These are phyloP conservation scores for Brachionus sp. DNA, from an alignment of 1,140 invertebrate genomes.

Conservation along the genomic window DNA sequence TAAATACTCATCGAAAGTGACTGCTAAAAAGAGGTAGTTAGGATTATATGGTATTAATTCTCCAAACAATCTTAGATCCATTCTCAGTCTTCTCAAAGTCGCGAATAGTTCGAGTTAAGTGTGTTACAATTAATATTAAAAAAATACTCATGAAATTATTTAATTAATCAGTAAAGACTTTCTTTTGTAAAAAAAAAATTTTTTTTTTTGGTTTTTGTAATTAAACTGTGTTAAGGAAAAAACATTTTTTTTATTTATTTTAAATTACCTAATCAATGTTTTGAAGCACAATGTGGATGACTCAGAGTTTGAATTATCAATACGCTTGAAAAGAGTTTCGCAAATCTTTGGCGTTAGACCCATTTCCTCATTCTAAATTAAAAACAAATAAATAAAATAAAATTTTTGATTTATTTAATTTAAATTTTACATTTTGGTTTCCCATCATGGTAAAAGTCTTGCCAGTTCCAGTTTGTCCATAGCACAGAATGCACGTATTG, in stretches of 20 bases:
- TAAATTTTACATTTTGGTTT: constrained; percentile 17
- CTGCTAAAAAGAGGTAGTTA: no score
- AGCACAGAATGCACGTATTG: constrained; percentile 65
- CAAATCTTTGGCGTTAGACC: constrained; percentile 83
- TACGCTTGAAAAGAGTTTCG: constrained; percentile 71
- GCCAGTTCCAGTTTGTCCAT: constrained; percentile 65
- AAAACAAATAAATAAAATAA: not conserved
- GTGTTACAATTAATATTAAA: no score
- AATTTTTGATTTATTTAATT: not conserved
- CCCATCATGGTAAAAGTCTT: constrained; percentile 62
- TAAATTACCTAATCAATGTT: constrained; percentile 21
- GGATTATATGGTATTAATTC: no score
- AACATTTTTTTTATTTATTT: not conserved
- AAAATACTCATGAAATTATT: no score
- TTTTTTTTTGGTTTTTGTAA: no score
- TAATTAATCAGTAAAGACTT: no score
- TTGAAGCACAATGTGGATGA: constrained; percentile 31
- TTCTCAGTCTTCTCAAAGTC: no score
- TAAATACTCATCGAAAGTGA: no score
- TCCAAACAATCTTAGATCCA: no score
- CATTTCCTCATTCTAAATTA: constrained; percentile 48
- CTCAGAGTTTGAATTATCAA: constrained; percentile 50
- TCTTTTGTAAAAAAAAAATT: no score
- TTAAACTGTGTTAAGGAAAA: not conserved
- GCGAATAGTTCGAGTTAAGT: no score